phyloP scores from a whole-genome alignment of 2,113 vertebrate species.

The Mugil cephalus region DNA sequence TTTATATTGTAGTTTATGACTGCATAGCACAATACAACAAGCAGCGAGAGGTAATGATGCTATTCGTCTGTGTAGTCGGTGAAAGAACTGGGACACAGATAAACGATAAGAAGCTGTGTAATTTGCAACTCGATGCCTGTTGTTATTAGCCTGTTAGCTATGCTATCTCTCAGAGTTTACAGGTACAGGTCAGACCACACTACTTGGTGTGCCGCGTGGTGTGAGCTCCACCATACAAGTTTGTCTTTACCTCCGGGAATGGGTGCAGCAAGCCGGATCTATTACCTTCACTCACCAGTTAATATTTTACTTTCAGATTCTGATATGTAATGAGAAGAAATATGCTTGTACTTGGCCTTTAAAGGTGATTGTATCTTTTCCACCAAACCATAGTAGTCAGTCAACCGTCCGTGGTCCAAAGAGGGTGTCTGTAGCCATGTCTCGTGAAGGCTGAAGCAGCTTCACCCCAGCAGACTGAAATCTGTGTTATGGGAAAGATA shows the following conservation, averaged over 20 bases:
- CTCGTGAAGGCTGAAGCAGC: no score
- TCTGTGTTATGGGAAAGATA: conserved; percentile 20
- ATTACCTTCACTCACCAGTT: not conserved
- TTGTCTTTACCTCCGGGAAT: not conserved
- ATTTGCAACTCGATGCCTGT: conserved; percentile 14
- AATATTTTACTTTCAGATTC: no score
- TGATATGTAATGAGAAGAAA: no score
- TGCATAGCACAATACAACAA: no score
- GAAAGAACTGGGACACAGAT: not conserved
- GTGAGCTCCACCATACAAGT: not conserved
- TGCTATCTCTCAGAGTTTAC: conserved; percentile 1
- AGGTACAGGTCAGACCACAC: not conserved
- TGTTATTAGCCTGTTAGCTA: conserved; percentile 13
- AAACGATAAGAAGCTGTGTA: conserved; percentile 4
- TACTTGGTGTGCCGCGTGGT: not conserved
- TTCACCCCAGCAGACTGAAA: conserved; percentile 7
- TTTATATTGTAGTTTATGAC: no score
- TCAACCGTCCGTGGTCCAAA: not conserved
- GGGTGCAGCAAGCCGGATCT: no score
- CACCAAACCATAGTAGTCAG: not conserved
- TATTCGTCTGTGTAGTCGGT: no score
- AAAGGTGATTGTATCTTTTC: not conserved
- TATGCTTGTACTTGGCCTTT: not conserved
- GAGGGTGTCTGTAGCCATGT: not conserved
- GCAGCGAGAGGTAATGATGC: no score